Evolutionary conservation across 1,140 invertebrate species (phyloP).

Genomic region (Brachionus asplanchnoidis): DNA sequence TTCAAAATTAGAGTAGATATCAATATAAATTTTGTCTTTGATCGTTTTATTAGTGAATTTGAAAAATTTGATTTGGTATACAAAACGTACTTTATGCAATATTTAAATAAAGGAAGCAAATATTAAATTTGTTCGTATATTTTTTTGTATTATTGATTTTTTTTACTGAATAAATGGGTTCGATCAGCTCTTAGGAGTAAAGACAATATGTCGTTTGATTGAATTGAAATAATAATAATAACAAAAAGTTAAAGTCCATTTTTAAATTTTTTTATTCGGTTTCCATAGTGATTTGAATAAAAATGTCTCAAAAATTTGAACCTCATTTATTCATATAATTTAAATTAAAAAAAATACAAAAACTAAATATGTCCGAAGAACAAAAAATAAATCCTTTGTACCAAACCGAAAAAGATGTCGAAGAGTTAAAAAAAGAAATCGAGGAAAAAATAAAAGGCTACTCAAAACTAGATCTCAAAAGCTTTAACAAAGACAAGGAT

Average conservation of each 20-base stretch:
- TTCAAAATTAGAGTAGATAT: too few species aligned
- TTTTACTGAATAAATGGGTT: too few species aligned
- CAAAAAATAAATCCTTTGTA: background rate
- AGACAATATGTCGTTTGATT: too few species aligned
- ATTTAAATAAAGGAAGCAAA: too few species aligned
- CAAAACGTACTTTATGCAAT: too few species aligned
- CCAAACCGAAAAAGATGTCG: background rate
- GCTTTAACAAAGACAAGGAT: conserved; percentile 26
- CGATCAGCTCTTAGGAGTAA: too few species aligned
- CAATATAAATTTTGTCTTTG: too few species aligned
- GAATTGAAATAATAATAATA: too few species aligned
- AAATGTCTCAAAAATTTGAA: background rate
- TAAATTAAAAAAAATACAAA: background rate
- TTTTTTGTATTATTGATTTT: too few species aligned
- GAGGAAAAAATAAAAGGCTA: conserved; percentile 10
- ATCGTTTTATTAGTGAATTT: too few species aligned
- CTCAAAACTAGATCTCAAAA: conserved; percentile 30
- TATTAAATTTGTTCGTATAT: too few species aligned
- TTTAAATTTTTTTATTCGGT: background rate
- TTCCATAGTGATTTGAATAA: background rate
- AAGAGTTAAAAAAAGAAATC: conserved; percentile 2
- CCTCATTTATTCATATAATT: background rate
- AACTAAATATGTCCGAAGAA: background rate
- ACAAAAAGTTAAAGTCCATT: background rate
- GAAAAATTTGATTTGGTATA: too few species aligned